phyloP scores from a whole-genome alignment of 2,113 vertebrate genomes.

The Choloepus hoffmanni region DNA sequence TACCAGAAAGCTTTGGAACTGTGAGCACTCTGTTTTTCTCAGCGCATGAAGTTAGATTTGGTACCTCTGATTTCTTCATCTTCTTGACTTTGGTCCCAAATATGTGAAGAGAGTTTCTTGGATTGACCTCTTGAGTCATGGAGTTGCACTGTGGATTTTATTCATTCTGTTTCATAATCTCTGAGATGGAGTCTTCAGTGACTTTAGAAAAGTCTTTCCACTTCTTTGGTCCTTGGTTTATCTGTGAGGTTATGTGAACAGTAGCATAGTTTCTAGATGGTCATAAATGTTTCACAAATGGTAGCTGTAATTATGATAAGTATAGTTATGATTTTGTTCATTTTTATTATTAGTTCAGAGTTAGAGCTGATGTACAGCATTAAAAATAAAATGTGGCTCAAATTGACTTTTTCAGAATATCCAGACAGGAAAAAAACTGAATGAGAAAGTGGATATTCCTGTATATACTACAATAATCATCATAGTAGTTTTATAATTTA shows the following conservation, averaged over 20 bases:
- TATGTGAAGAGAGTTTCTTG: background rate
- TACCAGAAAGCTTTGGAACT: background rate
- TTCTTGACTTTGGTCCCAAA: conserved; percentile 5
- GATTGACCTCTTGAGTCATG: background rate
- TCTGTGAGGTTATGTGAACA: background rate
- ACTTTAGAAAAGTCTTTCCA: background rate
- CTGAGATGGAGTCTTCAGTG: background rate
- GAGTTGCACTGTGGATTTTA: background rate
- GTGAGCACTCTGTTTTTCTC: background rate
- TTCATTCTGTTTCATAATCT: conserved; percentile 19
- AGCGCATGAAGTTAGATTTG: conserved; percentile 17
- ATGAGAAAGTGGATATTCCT: background rate
- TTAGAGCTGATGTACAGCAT: background rate
- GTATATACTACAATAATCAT: background rate
- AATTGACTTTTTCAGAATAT: conserved; percentile 14
- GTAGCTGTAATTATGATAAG: conserved; percentile 33
- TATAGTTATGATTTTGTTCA: conserved; percentile 24
- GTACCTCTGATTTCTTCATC: background rate
- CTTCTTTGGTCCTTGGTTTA: background rate
- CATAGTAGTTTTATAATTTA: background rate
- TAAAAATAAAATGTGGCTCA: conserved; percentile 58
- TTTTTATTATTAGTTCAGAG: conserved; percentile 62
- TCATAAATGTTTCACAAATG: conserved; percentile 2
- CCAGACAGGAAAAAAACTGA: background rate
- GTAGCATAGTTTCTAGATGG: background rate